A percentile compares a stretch with the other conserved stretches of the same genome.
phyloP scores from a whole-genome alignment of 2,113 vertebrate species.

The Astur gentilis region DNA sequence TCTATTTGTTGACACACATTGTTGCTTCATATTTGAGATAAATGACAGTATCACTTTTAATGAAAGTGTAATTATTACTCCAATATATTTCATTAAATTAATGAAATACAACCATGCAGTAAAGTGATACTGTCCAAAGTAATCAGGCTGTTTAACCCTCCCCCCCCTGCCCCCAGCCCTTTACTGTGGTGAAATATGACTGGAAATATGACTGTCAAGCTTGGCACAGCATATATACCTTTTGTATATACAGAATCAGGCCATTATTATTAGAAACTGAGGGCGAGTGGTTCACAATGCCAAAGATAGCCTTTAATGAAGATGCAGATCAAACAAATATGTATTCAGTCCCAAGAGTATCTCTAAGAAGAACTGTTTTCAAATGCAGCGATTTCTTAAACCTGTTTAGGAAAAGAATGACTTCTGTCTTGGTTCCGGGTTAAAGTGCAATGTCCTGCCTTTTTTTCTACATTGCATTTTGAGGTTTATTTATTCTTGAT shows the following conservation, averaged over 20 bases:
- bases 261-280: background rate
- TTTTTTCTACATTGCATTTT: background rate
- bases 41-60: conserved; percentile 74
- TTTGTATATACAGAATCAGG: background rate
- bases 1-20: conserved; percentile 64
- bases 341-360: background rate
- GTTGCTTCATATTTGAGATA: conserved; percentile 52
- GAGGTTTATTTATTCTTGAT: background rate
- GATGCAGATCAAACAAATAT: background rate
- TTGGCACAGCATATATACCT: background rate
- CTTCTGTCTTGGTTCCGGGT: background rate
- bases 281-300: background rate
- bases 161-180: background rate
- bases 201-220: background rate
- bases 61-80: background rate
- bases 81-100: background rate
- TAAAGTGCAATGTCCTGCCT: background rate
- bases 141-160: conserved; percentile 14
- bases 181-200: conserved; percentile 77
- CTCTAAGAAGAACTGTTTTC: background rate
- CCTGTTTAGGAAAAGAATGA: background rate
- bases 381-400: background rate
- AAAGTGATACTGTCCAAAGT: conserved; percentile 74
- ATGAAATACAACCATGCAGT: background rate
- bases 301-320: background rate